Evolutionary conservation across 2,888 invertebrate species (phyloP).

Genomic region (Xestia rhomboidea): DNA sequence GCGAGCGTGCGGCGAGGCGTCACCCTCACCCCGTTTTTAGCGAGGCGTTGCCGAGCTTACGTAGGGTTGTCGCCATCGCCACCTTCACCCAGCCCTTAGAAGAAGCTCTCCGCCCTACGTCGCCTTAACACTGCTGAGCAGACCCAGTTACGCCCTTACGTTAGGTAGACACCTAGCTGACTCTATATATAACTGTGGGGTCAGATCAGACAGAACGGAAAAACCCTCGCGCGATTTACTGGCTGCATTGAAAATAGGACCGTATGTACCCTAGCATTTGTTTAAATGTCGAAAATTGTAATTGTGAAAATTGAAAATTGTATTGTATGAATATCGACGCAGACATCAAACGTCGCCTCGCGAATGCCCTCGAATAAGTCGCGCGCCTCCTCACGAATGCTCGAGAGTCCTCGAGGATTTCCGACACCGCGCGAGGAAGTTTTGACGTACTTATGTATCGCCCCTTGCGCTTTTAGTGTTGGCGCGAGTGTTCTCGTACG

Average conservation of each 20-base stretch:
- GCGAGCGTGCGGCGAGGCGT: not conserved
- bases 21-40: not conserved
- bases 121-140: not conserved
- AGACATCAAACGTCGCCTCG: not conserved
- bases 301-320: too few relatives aligned
- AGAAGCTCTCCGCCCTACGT: too few relatives aligned
- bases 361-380: not conserved
- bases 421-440: not conserved
- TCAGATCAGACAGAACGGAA: not conserved
- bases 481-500: not conserved
- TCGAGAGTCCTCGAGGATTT: not conserved
- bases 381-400: not conserved
- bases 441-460: not conserved
- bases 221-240: not conserved
- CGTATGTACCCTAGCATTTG: not conserved
- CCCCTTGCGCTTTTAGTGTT: not conserved
- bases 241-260: not conserved
- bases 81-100: not conserved
- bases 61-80: not conserved
- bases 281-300: too few relatives aligned
- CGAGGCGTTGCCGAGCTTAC: not conserved
- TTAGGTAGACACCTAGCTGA: not conserved
- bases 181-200: not conserved
- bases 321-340: not conserved
- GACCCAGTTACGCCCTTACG: not conserved